Conservation (phyloP, 2,888 invertebrate genomes). For the Leptinotarsa rubiginosa region DNA sequence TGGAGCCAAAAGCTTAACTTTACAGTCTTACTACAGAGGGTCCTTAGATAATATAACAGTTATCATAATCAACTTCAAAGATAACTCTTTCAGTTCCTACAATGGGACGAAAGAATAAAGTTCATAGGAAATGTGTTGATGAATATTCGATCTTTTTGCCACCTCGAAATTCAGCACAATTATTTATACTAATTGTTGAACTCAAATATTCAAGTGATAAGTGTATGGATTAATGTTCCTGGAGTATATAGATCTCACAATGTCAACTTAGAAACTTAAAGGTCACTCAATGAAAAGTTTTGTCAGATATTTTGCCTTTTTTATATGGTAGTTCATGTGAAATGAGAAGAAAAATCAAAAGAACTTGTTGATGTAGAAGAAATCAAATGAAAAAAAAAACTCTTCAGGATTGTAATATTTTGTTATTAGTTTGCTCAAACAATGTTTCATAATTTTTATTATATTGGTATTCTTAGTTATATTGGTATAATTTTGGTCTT, state of each 20-base stretch:
- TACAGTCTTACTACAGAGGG: slow-evolving; percentile 91
- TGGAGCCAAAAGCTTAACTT: slow-evolving; percentile 91
- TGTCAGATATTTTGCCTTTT: background rate
- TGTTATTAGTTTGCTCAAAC: too few species aligned
- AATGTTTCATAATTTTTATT: too few species aligned
- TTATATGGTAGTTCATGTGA: too few species aligned
- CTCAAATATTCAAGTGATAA: slow-evolving; percentile 1
- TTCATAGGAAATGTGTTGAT: background rate
- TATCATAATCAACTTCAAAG: slow-evolving; percentile 85
- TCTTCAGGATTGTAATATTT: too few species aligned
- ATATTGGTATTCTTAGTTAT: too few species aligned
- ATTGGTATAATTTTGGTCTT: too few species aligned
- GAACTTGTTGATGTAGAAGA: too few species aligned
- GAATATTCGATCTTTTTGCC: background rate
- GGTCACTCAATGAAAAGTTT: background rate
- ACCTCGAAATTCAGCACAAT: background rate
- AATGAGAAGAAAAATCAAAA: too few species aligned
- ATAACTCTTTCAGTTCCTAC: slow-evolving; percentile 62
- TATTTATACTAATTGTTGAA: background rate
- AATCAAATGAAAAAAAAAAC: too few species aligned
- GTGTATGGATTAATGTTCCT: background rate
- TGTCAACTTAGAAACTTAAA: background rate
- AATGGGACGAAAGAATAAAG: slow-evolving; percentile 8
- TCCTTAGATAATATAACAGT: slow-evolving; percentile 97
- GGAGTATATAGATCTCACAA: background rate